Evolutionary conservation across 1,140 invertebrate species (phyloP), one percentile per base, ranked within the genome.

Genomic region (Drosophila yakuba): DNA sequence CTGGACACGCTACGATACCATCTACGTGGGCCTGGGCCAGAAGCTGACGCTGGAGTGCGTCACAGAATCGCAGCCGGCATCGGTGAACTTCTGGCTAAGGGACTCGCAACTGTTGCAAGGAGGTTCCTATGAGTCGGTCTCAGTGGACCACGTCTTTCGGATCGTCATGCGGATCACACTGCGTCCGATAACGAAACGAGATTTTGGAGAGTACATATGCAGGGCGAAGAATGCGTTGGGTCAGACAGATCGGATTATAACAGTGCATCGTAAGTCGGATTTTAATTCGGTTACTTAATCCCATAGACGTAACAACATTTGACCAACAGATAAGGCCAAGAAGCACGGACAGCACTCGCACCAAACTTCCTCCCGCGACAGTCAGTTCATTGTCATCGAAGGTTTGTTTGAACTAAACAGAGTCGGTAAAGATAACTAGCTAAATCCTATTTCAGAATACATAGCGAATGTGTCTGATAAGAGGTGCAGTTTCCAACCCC

Each of bases 161-260:
- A 93, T 94, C 74, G 93, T 93, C 59, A 95, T 94, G 94, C 93
- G 94, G 79, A 91, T 95, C 47, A 93, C 93, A 52, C 92, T 95
- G 78, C 90, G 93, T 23, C 93, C 94, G 36, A 93, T 93, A 12
- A 93, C 93, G 2, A 92, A 93, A 56, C 93, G 93, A 2, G 94
- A 95, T 82, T 95, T 94, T 76, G 94, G 94, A 10, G 94, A 93
- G 74, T 95, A 94, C 91, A 94, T 94, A 71, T 95, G 94, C 80
- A 93, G 94, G 50, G 94, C 94, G 3, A 94, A 94, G 90, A 95
- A 95, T 83, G 93, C 93, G 4, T 80, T 94, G 36, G 94, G 94
- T 4, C 94, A 94, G 78, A 94, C 94, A 4, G 94, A 94, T 74
- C 94, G 93, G 32, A 93, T 93, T 69, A 94, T 94, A 57, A 93